Percentiles rank a stretch among this genome's conserved stretches.
Conservation (phyloP, 2,113 vertebrate genomes). For the Argyrosomus japonicus region DNA sequence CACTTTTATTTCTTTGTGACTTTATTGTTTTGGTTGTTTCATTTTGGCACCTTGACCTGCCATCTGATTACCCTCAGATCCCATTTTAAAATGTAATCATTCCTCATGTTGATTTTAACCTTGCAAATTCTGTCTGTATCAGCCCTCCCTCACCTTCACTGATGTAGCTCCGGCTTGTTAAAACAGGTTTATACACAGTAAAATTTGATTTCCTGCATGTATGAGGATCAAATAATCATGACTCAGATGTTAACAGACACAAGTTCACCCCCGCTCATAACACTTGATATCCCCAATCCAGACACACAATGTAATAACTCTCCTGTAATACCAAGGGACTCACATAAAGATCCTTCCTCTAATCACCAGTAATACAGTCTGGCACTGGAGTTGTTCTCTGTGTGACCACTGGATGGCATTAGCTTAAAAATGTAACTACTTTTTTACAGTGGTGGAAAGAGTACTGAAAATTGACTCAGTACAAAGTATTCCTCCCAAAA, state of each 20-base stretch:
- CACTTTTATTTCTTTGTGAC: not conserved
- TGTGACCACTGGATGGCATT: slow-evolving; percentile 34
- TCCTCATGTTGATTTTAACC: not conserved
- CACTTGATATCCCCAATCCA: slow-evolving; percentile 25
- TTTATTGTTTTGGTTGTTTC: not conserved
- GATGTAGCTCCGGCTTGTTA: slow-evolving; percentile 1
- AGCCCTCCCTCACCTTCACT: not conserved
- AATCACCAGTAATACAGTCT: not conserved
- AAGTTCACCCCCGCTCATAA: slow-evolving; percentile 10
- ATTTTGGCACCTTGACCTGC: not conserved
- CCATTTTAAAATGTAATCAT: not conserved
- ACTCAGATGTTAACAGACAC: slow-evolving; percentile 15
- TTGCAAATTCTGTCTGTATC: not conserved
- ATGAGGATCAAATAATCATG: slow-evolving; percentile 36
- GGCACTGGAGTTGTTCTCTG: not conserved
- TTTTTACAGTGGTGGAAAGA: too few species aligned
- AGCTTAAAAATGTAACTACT: not conserved
- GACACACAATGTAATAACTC: slow-evolving; percentile 25
- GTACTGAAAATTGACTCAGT: too few species aligned
- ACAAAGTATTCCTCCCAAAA: too few species aligned
- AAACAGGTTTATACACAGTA: not conserved
- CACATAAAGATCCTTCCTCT: not conserved
- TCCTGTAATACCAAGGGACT: slow-evolving; percentile 30
- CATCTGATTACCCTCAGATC: not conserved
- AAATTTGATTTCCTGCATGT: slow-evolving; percentile 24